Percentiles rank a stretch among this genome's conserved stretches.
phyloP scores from a whole-genome alignment of 2,113 vertebrate genomes.

The Melanocharis versteri region DNA sequence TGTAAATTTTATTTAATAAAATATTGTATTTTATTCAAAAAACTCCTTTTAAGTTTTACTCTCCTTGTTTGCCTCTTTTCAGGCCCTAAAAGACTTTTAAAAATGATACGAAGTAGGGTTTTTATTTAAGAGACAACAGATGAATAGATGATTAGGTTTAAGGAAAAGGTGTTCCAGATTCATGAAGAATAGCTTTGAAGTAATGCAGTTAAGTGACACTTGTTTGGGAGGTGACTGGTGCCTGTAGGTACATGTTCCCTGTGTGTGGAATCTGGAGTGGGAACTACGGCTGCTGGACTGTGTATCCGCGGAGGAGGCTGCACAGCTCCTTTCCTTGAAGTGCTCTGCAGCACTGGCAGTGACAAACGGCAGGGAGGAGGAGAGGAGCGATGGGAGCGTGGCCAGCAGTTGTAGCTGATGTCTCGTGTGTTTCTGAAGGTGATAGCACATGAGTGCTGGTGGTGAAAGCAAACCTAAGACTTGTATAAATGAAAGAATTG shows the following conservation, averaged over 20 bases:
- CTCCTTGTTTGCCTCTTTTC: not conserved
- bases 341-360: not conserved
- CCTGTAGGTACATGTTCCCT: fast-evolving
- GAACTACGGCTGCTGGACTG: fast-evolving
- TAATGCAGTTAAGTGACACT: not conserved
- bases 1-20: not conserved
- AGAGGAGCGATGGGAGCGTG: fast-evolving
- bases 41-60: not conserved
- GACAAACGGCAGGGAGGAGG: not conserved
- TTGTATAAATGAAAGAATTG: not conserved
- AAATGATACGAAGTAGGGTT: not conserved
- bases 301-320: not conserved
- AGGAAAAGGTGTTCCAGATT: not conserved
- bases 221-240: fast-evolving
- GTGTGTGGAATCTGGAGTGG: not conserved
- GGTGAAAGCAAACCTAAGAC: not conserved
- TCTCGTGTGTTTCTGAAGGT: not conserved
- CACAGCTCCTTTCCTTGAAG: not conserved
- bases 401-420: not conserved
- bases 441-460: not conserved
- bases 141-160: not conserved
- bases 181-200: not conserved
- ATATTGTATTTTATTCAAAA: not conserved
- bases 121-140: not conserved
- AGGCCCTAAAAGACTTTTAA: not conserved